Base-by-base conservation (phyloP, 2,113 vertebrate species). In the Ramphastos sulfuratus region DNA sequence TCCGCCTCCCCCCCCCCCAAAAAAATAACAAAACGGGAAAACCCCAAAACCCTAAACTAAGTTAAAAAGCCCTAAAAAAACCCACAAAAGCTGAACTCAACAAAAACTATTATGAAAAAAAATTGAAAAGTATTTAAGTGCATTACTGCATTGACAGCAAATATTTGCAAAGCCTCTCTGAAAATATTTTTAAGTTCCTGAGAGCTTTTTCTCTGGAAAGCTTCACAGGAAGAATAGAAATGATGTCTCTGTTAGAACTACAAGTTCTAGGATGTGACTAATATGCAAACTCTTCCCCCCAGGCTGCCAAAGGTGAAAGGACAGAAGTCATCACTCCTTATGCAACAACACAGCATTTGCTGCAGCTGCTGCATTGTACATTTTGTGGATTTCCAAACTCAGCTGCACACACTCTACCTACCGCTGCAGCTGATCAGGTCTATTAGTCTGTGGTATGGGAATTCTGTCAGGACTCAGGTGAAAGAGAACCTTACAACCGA, bases 171-270 rank as follows among this genome's bases (percentile, higher is more conserved):
- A 94, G 55, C 52, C n/a, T 78, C 39, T 59, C 20, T 31, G 35
- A 42, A 30, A 71, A 33, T 19, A 11, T n/a, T 90, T 85, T 72
- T 30, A 48, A 92, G 77, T 72, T 75, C 54, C 14, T 46, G 10
- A 65, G n/a, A 82, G 42, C 58, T 42, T 91, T n/a, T n/a, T n/a
- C n/a, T 67, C 65, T 61, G 42, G 59, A 87, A 89, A 82, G 71
- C 76, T 66, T 86, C 74, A 77, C 87, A 85, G 93, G 93, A 93
- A 93, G 64, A 0, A 4, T 0, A 37, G 31, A 56, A 73, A 35
- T 3, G 0, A 61, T 72, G 75, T 73, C 35, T 27, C 61, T 39
- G 37, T 18, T 18, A 61, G 58, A 65, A 61, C 28, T 60, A 1
- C 39, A 24, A 42, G n/a, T 73, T 84, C 39, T 74, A 50, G 90